These are phyloP conservation scores for Electrophaes corylata DNA, from an alignment of 2,888 invertebrate species.

Conservation along the genomic window DNA sequence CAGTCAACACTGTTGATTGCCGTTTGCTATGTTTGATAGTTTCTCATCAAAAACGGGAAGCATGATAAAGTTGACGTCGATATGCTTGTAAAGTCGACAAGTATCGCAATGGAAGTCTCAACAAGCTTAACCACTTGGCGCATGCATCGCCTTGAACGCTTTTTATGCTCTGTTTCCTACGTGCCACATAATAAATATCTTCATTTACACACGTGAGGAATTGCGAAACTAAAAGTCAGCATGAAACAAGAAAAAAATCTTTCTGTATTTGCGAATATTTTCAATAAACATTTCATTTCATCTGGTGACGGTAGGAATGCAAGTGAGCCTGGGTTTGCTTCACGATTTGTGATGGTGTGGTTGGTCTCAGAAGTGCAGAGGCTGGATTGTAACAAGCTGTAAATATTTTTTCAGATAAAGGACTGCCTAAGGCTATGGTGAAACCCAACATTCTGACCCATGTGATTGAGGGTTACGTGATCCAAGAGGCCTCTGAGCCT, in stretches of 20 bases:
- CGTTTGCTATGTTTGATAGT: background rate
- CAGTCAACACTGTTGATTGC: background rate
- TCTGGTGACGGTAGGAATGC: conserved; percentile 16
- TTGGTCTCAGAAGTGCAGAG: background rate
- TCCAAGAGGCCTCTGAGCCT: conserved; percentile 96
- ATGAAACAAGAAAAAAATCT: too few relatives aligned
- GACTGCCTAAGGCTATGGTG: conserved; percentile 95
- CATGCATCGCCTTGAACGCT: conserved; percentile 7
- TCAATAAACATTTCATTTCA: conserved; percentile 1
- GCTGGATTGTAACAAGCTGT: background rate
- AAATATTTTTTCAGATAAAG: conserved; percentile 66
- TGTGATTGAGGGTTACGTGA: conserved; percentile 98
- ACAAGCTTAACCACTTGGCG: background rate
- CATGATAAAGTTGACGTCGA: background rate
- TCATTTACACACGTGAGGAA: background rate
- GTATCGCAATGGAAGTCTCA: background rate
- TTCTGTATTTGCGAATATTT: too few relatives aligned
- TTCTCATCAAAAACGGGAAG: background rate
- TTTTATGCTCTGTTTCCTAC: background rate
- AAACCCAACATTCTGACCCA: conserved; percentile 98
- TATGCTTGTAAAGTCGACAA: background rate
- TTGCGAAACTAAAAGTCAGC: conserved; percentile 4
- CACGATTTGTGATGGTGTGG: conserved; percentile 10
- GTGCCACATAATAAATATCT: background rate
- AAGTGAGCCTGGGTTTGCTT: conserved; percentile 20